A percentile compares a stretch with the other conserved stretches of the same genome.
These are phyloP conservation scores for Penelope pileata DNA, from an alignment of 2,113 vertebrate species.

Conservation along the genomic window DNA sequence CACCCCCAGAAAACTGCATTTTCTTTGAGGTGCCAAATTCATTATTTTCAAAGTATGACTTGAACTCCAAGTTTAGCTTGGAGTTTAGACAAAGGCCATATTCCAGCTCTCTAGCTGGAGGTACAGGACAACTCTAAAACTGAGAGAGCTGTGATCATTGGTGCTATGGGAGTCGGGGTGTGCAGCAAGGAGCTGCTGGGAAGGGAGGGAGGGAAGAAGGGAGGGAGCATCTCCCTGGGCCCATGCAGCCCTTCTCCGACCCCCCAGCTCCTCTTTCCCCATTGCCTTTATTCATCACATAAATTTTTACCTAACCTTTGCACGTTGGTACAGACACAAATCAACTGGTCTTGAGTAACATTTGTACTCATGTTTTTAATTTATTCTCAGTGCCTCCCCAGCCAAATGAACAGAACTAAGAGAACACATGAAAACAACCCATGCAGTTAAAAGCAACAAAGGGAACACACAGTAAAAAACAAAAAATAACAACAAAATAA, in stretches of 20 bases:
- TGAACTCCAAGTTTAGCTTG: neutral
- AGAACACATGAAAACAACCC: neutral
- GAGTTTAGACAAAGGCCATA: neutral
- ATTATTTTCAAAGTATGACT: neutral
- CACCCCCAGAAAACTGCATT: neutral
- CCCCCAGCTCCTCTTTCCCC: too few relatives aligned
- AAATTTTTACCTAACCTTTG: neutral
- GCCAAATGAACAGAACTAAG: neutral
- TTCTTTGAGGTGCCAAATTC: neutral
- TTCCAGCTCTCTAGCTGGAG: neutral
- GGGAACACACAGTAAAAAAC: neutral
- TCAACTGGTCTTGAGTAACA: neutral
- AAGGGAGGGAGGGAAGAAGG: neutral
- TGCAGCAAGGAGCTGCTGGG: neutral
- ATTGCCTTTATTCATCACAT: neutral
- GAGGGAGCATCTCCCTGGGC: neutral
- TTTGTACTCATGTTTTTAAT: neutral
- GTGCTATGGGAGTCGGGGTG: fast-evolving
- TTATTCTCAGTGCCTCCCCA: neutral
- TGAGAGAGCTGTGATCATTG: neutral
- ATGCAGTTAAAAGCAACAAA: neutral
- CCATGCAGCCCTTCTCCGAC: neutral
- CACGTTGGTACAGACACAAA: neutral
- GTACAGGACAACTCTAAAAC: neutral
- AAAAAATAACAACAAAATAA: too few relatives aligned